Base-by-base conservation (phyloP, 2,888 invertebrate species). In the Pterostichus madidus region DNA sequence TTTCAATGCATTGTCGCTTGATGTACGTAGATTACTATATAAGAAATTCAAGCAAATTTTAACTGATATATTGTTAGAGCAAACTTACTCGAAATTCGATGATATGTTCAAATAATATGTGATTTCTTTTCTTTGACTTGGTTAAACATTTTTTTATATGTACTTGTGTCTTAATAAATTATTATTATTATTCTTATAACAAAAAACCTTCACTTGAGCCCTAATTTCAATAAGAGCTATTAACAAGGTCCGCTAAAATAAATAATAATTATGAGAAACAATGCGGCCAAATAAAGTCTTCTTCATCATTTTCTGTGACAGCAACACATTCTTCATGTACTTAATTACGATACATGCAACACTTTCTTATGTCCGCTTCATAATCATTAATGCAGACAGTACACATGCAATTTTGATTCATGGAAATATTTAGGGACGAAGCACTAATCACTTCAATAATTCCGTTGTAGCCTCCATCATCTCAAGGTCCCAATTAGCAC, bases 261-360 rank as follows among this genome's bases (percentile, higher is more conserved):
- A 46, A 46, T 46, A 2, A 46, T 46, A 4, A 2, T 8, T 46
- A 46, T 2, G 46, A 4, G 11, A 4, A 46, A 4, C 46, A 46
- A 46, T 46, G 11, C 4, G 46, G 75, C 46, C 81, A 81, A 15
- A 81, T 44, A 81, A 81, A 81, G 17, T 3, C 5, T 49, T 81
- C 81, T 31, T 53, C 61, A 53, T 75, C 81, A 32, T 81, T 73
- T 73, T 10, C 13, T 0, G 83, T 83, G 0, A 83, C 77, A 3
- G 77, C 61, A 3, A 83, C 83, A 52, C 83, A 77, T 24, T 83
- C 83, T 78, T 79, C 83, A 39, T 83, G 77, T n/a, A 79, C 61
- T 78, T 68, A 79, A 31, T 32, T 83, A 31, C 24, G 13, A 78
- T 49, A 83, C 35, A 39, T 35, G 32, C 13, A n/a, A 83, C 78